A percentile compares a stretch with the other conserved stretches of the same genome.
Conservation (phyloP, 2,888 invertebrate genomes). For the Dryococelus australis region DNA sequence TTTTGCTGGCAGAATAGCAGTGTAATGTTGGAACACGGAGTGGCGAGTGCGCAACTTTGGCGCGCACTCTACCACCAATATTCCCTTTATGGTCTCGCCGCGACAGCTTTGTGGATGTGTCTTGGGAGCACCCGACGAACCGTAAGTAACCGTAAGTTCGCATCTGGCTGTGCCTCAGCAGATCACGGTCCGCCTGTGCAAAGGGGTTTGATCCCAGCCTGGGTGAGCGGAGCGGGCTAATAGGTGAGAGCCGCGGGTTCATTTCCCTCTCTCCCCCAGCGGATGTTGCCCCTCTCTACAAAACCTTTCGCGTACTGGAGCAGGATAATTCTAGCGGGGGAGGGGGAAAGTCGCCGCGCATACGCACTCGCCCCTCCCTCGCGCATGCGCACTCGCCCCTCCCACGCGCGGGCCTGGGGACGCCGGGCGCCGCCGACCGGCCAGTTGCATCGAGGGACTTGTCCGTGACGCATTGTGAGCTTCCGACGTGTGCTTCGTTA, state of each 20-base stretch:
- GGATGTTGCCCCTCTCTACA: neutral
- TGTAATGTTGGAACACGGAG: too few relatives aligned
- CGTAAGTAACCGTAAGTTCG: too few relatives aligned
- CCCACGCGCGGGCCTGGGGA: neutral
- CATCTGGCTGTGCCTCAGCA: too few relatives aligned
- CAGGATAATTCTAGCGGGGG: neutral
- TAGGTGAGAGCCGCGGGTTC: neutral
- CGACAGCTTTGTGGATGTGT: too few relatives aligned
- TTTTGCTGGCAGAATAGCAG: too few relatives aligned
- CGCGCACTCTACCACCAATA: too few relatives aligned
- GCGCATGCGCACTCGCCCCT: neutral
- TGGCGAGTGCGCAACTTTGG: too few relatives aligned
- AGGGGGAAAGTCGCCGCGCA: neutral
- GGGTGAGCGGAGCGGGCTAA: neutral
- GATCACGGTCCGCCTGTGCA: too few relatives aligned
- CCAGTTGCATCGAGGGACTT: neutral
- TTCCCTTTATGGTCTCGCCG: too few relatives aligned
- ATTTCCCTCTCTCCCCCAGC: neutral
- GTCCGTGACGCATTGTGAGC: neutral
- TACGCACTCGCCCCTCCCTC: neutral
- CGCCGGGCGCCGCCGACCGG: neutral
- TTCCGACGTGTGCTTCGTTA: neutral
- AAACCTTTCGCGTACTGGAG: too few relatives aligned
- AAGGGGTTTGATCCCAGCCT: neutral
- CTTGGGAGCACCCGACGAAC: too few relatives aligned